These are phyloP conservation scores for Monopterus albus DNA, from an alignment of 2,113 vertebrate species.

Conservation along the genomic window DNA sequence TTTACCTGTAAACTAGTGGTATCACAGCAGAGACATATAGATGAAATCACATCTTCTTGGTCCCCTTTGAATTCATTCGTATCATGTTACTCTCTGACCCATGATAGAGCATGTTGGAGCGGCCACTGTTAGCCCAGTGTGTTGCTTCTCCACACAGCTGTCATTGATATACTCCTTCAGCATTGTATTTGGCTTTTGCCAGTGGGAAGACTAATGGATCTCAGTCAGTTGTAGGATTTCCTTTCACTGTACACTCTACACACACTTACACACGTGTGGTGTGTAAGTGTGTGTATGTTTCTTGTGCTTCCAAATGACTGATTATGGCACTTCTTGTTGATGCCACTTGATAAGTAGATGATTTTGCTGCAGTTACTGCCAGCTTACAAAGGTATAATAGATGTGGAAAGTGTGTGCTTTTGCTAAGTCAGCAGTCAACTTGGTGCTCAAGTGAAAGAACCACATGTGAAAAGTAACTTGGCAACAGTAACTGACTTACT, in stretches of 20 bases:
- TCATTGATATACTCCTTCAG: conserved; percentile 25
- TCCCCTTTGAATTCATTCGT: neutral
- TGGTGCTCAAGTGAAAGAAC: too few relatives aligned
- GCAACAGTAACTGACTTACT: neutral
- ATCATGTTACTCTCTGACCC: neutral
- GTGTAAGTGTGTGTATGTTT: too few relatives aligned
- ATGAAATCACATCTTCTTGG: neutral
- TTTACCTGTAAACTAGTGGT: neutral
- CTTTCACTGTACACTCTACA: neutral
- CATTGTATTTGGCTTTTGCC: conserved; percentile 29
- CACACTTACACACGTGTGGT: too few relatives aligned
- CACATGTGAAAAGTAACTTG: neutral
- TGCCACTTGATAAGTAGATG: neutral
- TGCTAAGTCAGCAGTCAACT: neutral
- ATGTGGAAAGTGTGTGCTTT: neutral
- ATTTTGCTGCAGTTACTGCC: neutral
- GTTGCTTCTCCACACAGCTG: too few relatives aligned
- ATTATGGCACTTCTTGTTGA: neutral
- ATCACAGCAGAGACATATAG: neutral
- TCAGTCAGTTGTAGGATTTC: conserved; percentile 5
- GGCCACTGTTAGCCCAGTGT: neutral
- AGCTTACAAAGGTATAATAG: neutral
- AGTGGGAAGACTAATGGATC: conserved; percentile 27
- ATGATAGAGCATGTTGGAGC: neutral
- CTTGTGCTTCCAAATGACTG: too few relatives aligned